A percentile compares a stretch with the other conserved stretches of the same genome.
Evolutionary conservation across 53 echinoderm and acorn worm genomes (phyloP).

Genomic region (Holothuria scabra): DNA sequence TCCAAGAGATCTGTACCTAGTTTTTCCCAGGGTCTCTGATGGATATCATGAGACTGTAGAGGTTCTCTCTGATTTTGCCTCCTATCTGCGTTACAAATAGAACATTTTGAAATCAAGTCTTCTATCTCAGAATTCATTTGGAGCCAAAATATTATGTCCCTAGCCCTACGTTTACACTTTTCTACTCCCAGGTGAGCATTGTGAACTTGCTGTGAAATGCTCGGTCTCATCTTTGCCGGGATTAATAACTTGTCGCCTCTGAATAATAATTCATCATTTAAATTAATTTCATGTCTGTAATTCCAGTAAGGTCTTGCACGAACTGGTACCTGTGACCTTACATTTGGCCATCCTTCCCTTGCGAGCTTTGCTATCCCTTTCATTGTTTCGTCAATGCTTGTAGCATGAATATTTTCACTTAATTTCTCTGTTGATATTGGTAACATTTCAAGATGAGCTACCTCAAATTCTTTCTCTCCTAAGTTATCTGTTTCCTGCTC

Average conservation of each 20-base stretch:
- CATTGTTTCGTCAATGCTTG: slow-evolving; percentile 32
- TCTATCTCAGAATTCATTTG: slow-evolving; percentile 59
- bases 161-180: slow-evolving; percentile 1
- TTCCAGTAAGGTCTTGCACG: slow-evolving; percentile 50
- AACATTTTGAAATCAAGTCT: too few species aligned
- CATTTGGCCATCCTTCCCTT: slow-evolving; percentile 30
- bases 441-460: too few species aligned
- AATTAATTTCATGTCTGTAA: slow-evolving; percentile 47
- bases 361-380: neutral
- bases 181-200: slow-evolving; percentile 16
- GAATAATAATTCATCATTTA: slow-evolving; percentile 45
- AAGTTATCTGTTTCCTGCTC: too few species aligned
- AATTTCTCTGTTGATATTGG: too few species aligned
- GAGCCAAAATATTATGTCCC: slow-evolving; percentile 39
- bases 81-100: slow-evolving; percentile 37
- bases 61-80: neutral
- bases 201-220: too few species aligned
- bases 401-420: too few species aligned
- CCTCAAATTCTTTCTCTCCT: too few species aligned
- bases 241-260: slow-evolving; percentile 2
- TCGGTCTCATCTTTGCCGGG: too few species aligned
- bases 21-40: too few species aligned
- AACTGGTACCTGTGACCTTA: neutral
- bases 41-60: too few species aligned
- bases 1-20: too few species aligned